phyloP scores from a whole-genome alignment of 2,797 vertebrate species.

The Stomatorhinus walkeri region DNA sequence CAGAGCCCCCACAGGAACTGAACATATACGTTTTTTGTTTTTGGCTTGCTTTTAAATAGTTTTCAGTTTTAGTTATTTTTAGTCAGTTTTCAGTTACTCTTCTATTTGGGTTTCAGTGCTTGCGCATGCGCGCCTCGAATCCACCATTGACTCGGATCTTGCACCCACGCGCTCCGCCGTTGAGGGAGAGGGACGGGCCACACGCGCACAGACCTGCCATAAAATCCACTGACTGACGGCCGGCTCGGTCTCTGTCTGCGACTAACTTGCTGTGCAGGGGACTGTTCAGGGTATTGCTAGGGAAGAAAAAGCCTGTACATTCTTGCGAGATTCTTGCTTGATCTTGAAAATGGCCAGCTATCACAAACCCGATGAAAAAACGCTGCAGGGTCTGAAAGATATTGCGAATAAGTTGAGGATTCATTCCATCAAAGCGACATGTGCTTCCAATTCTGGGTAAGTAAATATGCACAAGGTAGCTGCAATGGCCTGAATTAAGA shows the following conservation, averaged over 20 bases:
- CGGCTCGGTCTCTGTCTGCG: background rate
- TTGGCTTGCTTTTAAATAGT: background rate
- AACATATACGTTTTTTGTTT: background rate
- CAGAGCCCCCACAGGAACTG: background rate
- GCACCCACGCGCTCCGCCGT: background rate
- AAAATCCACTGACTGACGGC: background rate
- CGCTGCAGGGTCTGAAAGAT: slow-evolving; percentile 67
- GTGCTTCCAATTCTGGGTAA: slow-evolving; percentile 74
- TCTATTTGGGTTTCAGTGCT: background rate
- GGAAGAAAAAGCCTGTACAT: background rate
- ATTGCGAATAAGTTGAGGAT: slow-evolving; percentile 70
- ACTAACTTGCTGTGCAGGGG: background rate
- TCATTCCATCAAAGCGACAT: slow-evolving; percentile 68
- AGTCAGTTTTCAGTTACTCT: background rate
- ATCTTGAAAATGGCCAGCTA: slow-evolving; percentile 48
- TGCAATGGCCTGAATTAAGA: background rate
- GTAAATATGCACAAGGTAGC: slow-evolving; percentile 16
- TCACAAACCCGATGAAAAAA: slow-evolving; percentile 62
- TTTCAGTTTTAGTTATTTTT: background rate
- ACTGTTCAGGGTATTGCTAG: background rate
- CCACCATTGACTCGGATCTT: background rate
- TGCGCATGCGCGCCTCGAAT: background rate
- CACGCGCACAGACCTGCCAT: background rate
- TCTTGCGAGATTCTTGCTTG: background rate
- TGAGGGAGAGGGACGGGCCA: background rate